These are phyloP conservation scores for Periplaneta americana DNA, from an alignment of 1,140 invertebrate species.

Conservation along the genomic window DNA sequence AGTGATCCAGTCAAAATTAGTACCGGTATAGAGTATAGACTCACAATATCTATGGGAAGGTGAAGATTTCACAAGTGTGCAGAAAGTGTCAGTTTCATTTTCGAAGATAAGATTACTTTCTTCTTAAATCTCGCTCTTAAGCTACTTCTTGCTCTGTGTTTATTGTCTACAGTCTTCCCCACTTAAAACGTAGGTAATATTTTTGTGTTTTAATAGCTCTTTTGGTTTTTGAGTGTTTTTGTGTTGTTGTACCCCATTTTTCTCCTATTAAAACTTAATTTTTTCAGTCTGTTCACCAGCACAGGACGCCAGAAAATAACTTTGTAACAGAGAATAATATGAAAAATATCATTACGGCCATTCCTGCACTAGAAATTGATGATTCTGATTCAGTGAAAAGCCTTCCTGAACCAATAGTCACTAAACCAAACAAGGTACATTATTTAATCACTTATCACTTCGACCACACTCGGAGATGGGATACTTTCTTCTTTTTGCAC, in stretches of 20 bases:
- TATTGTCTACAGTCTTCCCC: not conserved
- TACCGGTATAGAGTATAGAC: too few species aligned
- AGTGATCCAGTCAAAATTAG: too few species aligned
- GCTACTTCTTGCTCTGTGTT: not conserved
- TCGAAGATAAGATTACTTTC: not conserved
- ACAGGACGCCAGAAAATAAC: not conserved
- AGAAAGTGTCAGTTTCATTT: too few species aligned
- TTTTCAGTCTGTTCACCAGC: conserved; percentile 2
- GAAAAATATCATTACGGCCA: conserved; percentile 4
- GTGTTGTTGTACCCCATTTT: not conserved
- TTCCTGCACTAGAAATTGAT: not conserved
- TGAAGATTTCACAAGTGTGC: too few species aligned
- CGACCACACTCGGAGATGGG: not conserved
- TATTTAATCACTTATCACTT: not conserved
- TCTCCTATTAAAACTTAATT: not conserved
- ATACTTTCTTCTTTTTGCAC: not conserved
- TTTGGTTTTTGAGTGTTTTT: not conserved
- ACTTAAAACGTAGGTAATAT: not conserved
- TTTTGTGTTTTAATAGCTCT: not conserved
- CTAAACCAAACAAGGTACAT: not conserved
- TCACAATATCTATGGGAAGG: too few species aligned
- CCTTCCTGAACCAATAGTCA: not conserved
- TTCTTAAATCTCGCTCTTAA: not conserved
- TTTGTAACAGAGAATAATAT: conserved; percentile 4
- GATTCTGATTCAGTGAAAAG: not conserved